Conservation (phyloP, 2,113 vertebrate species). For the Neodon shergylaensis region DNA sequence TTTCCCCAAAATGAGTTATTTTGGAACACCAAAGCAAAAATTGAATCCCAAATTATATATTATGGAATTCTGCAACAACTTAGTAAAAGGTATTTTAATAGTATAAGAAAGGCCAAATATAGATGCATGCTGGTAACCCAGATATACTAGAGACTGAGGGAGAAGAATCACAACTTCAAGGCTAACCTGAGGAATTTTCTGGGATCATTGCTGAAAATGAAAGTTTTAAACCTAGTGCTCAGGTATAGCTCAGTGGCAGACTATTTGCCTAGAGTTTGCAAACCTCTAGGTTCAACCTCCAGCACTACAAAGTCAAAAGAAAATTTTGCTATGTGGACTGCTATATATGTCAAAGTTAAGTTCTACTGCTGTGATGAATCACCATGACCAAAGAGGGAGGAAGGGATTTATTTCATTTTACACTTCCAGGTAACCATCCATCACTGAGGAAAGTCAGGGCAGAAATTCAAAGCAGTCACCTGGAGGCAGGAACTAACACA, state of each 20-base stretch:
- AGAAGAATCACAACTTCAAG: not conserved
- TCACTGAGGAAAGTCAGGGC: not conserved
- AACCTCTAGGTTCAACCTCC: not conserved
- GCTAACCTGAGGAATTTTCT: not conserved
- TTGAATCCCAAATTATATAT: not conserved
- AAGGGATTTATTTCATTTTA: not conserved
- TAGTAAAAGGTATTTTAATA: not conserved
- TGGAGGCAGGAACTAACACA: not conserved
- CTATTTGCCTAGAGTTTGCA: not conserved
- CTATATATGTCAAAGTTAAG: not conserved
- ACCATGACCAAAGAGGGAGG: not conserved
- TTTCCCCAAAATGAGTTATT: not conserved
- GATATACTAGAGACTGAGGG: not conserved
- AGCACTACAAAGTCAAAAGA: not conserved
- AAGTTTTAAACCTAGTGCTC: not conserved
- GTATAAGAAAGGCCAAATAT: not conserved
- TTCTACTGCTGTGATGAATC: not conserved
- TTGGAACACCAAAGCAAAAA: constrained; percentile 16
- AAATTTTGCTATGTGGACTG: constrained; percentile 22
- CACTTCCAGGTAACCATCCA: not conserved
- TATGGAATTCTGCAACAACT: not conserved
- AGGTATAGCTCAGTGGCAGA: not conserved
- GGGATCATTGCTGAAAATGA: not conserved
- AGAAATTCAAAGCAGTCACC: not conserved
- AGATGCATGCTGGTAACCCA: not conserved